Base-by-base conservation (phyloP, 2,113 vertebrate genomes). In the Asarcornis scutulata region DNA sequence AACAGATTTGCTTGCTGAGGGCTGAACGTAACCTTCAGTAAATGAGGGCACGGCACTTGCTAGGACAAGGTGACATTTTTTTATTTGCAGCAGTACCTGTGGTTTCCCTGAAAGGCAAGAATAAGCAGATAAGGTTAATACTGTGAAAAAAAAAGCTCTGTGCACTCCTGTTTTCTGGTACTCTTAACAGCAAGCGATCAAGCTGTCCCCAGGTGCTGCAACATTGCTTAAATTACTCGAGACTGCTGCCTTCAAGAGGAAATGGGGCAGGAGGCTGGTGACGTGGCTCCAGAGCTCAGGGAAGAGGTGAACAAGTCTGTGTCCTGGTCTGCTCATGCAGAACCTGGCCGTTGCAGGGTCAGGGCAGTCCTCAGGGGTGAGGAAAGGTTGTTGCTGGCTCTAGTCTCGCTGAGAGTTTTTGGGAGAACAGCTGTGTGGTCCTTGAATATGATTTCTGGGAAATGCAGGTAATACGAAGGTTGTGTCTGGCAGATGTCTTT, bases 51-150 rank as follows among this genome's bases (percentile, higher is more conserved):
- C 62, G 78, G 31, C 46, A 17, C 56, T 84, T 32, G 17, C 53
- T 72, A 73, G 89, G 77, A 31, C 82, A 79, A 64, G 67, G 90
- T 93, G 67, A 89, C 88, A 32, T 83, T 82, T 71, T 71, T 50
- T 34, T n/a, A 7, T 89, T 87, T 0, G 0, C 60, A 44, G 36
- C 56, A 63, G 9, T 79, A 31, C 14, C 58, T 56, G 48, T 87
- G 62, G 52, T n/a, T 91, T 91, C 63, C 75, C 42, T 89, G 62
- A 60, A 88, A 46, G 62, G 64, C 34, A 75, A 20, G 77, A 75
- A 58, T 1, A 62, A 38, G 29, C 69, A 68, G 62, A 22, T 67
- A 63, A 89, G 11, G 14, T 82, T 59, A 78, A 44, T 21, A 3
- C 42, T 36, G 64, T 14, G 55, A 36, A 36, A 36, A 36, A n/a